Evolutionary conservation across 2,113 vertebrate species (phyloP).

Genomic region (Theropithecus gelada): DNA sequence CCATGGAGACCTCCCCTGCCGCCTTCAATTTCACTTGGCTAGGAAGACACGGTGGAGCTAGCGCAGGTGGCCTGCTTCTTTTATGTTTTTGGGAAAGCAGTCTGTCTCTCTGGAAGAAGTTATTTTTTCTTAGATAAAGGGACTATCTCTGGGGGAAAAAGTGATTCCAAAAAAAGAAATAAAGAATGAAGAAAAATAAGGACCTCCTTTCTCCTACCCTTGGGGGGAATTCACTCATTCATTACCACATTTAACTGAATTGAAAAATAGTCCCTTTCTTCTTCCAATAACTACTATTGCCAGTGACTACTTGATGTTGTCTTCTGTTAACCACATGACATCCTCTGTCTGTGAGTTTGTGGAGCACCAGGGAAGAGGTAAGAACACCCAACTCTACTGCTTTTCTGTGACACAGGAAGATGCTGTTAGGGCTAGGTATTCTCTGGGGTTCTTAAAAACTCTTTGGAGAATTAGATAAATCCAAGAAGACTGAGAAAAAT

Average conservation of each 20-base stretch:
- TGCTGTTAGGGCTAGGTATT: background rate
- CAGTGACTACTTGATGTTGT: background rate
- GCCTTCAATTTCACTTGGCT: background rate
- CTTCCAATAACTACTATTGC: background rate
- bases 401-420: background rate
- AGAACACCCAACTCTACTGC: background rate
- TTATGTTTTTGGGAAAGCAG: background rate
- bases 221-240: background rate
- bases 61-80: too few species aligned
- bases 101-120: background rate
- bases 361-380: background rate
- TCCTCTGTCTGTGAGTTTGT: background rate
- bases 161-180: background rate
- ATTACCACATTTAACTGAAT: background rate
- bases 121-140: background rate
- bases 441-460: background rate
- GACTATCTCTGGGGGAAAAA: background rate
- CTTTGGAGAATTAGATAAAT: background rate
- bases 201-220: background rate
- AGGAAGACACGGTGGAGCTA: background rate
- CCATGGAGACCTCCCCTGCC: background rate
- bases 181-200: background rate
- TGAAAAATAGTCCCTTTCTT: background rate
- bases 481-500: background rate
- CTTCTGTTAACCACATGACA: too few species aligned